Percentiles rank a stretch among this genome's conserved stretches.
These are phyloP conservation scores for Myiagra hebetior DNA, from an alignment of 2,113 vertebrate genomes.

Conservation along the genomic window DNA sequence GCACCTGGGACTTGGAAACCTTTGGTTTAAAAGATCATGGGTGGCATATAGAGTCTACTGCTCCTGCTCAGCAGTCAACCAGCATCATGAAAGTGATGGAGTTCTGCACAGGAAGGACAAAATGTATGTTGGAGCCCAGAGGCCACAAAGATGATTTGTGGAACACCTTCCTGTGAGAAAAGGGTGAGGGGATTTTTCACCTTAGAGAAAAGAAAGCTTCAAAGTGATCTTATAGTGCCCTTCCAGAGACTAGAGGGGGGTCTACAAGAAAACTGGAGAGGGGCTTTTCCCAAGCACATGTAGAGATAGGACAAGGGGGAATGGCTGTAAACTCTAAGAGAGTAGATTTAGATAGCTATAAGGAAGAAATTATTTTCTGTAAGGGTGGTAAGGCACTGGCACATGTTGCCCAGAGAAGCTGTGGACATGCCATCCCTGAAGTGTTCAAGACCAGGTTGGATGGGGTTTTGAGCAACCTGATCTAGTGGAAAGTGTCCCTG, in stretches of 20 bases:
- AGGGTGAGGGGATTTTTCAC: not conserved
- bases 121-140: not conserved
- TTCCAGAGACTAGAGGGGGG: not conserved
- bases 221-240: not conserved
- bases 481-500: too few relatives aligned
- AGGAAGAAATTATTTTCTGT: not conserved
- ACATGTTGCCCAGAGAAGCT: not conserved
- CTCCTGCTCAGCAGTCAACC: not conserved
- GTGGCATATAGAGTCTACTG: not conserved
- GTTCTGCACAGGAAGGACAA: not conserved
- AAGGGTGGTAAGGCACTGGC: not conserved
- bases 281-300: not conserved
- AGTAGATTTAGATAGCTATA: not conserved
- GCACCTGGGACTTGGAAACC: not conserved
- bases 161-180: not conserved
- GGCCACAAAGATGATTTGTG: not conserved
- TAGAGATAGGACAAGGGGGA: not conserved
- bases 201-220: not conserved
- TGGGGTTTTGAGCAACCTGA: not conserved
- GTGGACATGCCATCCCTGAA: not conserved
- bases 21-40: not conserved
- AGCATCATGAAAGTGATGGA: not conserved
- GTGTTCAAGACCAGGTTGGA: not conserved
- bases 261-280: not conserved
- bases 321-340: not conserved